Percentiles rank a stretch among this genome's conserved stretches.
Conservation (phyloP, 1,140 invertebrate genomes). For the Linepithema humile region DNA sequence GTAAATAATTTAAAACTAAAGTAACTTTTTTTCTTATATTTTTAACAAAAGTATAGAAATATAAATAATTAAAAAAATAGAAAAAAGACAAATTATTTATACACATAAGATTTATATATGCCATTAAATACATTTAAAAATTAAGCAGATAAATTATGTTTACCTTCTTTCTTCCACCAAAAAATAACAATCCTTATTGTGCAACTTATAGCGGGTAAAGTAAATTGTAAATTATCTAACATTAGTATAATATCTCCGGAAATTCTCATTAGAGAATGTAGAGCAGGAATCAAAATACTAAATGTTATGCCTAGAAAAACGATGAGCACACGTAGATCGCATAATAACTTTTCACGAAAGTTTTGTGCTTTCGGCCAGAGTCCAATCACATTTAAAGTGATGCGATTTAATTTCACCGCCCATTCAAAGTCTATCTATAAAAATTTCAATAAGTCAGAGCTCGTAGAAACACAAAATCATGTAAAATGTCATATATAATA, state of each 20-base stretch:
- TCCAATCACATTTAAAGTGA: conserved; percentile 7
- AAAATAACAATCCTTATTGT: neutral
- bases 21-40: too few relatives aligned
- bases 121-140: too few relatives aligned
- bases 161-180: conserved; percentile 46
- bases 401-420: conserved; percentile 47
- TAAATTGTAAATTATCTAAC: conserved; percentile 31
- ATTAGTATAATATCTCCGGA: conserved; percentile 6
- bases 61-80: too few relatives aligned
- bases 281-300: neutral
- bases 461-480: too few relatives aligned
- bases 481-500: too few relatives aligned
- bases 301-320: neutral
- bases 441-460: neutral
- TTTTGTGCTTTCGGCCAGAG: conserved; percentile 1
- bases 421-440: conserved; percentile 49
- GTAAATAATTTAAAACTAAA: too few relatives aligned
- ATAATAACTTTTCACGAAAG: neutral
- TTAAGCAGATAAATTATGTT: too few relatives aligned
- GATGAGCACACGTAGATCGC: neutral
- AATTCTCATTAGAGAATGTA: conserved; percentile 22
- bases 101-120: too few relatives aligned
- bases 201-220: neutral
- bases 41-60: too few relatives aligned
- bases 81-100: too few relatives aligned